Base-by-base conservation (phyloP, 2,113 vertebrate species). In the Ancistrus triradiatus region DNA sequence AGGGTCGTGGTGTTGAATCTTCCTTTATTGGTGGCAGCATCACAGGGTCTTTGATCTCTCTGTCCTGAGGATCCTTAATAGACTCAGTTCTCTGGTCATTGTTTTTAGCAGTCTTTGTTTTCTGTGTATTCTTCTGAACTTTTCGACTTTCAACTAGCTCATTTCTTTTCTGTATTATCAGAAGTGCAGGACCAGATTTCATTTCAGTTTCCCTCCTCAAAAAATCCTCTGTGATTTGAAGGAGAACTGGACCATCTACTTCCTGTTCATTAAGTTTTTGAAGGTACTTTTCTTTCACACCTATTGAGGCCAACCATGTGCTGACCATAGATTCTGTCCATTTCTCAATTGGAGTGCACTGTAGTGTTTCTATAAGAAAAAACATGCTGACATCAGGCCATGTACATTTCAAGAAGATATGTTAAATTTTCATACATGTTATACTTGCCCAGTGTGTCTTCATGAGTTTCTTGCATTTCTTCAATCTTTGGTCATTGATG, bases 271-370 rank as follows among this genome's bases (percentile, higher is more conserved):
- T 0, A 1, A 91, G 75, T 24, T 83, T 89, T 43, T 84, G 28
- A 58, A 82, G 48, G 2, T 90, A 86, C 0, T 71, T 65, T 22
- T 87, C 75, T 59, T 91, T 90, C 2, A 93, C 64, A 52, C 80
- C 82, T 25, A 73, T 82, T 0, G 81, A 84, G 42, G 56, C 72
- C 9, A 93, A 77, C 90, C 91, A 92, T 0, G 11, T 48, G 44
- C 73, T 84, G 24, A 93, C 89, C 0, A 91, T 53, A 19, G 74
- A 71, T 76, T 89, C 89, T 18, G 60, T 84, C 90, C 90, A 92
- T 27, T 77, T 28, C 13, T 75, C 50, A 55, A 86, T 56, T 43
- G 81, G 77, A 50, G 78, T 0, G 2, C 64, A 53, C 1, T 77
- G 28, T 59, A 27, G 28, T 67, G 82, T 57, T 9, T 77, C 66